Conservation (phyloP, 2,797 vertebrate species). For the Tenualosa thibaudeaui region DNA sequence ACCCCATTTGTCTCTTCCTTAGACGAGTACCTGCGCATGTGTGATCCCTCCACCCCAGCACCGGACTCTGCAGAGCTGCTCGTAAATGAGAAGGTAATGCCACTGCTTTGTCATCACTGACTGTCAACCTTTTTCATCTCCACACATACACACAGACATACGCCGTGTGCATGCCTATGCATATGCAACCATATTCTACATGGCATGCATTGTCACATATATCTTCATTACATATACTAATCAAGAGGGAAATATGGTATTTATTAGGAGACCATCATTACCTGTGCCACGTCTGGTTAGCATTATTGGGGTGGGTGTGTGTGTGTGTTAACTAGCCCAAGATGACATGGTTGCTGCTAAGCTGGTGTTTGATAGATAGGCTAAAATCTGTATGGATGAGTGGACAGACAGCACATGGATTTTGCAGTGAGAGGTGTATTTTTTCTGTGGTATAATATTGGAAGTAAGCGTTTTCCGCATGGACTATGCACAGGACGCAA, state of each 20-base stretch:
- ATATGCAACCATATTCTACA: neutral
- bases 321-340: no score
- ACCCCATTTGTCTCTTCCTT: neutral
- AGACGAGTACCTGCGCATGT: conserved; percentile 4
- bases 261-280: neutral
- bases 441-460: no score
- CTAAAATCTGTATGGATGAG: no score
- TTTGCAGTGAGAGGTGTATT: no score
- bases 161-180: neutral
- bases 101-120: neutral
- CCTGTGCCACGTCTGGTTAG: no score
- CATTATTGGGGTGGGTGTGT: no score
- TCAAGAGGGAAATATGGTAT: neutral
- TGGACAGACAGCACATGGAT: no score
- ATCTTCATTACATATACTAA: neutral
- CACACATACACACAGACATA: neutral
- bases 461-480: no score
- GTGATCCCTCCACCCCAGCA: neutral
- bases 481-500: no score
- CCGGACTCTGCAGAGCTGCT: neutral
- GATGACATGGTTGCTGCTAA: no score
- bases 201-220: neutral
- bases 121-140: neutral
- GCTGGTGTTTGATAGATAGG: no score
- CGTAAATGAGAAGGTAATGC: conserved; percentile 18